Evolutionary conservation across 2,888 invertebrate species (phyloP), one percentile per base, ranked within the genome.

Genomic region (Bugulina stolonifera): DNA sequence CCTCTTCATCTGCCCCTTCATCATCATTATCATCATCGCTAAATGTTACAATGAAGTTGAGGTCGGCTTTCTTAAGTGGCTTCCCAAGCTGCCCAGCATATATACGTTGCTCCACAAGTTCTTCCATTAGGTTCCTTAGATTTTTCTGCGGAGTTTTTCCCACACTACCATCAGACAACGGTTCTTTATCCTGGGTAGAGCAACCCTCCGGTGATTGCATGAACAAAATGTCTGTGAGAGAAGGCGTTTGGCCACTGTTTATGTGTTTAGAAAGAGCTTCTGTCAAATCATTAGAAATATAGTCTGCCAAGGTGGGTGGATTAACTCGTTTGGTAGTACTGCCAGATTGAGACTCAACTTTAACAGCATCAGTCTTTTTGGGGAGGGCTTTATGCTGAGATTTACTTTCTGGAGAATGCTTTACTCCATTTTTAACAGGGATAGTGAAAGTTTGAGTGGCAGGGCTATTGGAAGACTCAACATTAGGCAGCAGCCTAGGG

Each of bases 1-100:
- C 23, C 23, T 5, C 23, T 57, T 57, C 57, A 3, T 57, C 57
- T n/a, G 14, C 5, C 57, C 23, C 23, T 57, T 57, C 23, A n/a
- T 43, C 43, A 43, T 43, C 18, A 10, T 43, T 18, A 29, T 64
- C 64, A 64, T 64, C 64, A 32, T 64, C 64, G 27, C 64, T 64
- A 32, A 64, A 64, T 64, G 64, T 64, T 14, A 64, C 64, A 22
- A 32, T 64, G 32, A 64, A 64, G 10, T 64, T 25, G 2, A 64
- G 27, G 32, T 64, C 32, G 14, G 64, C 29, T 32, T 64, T 64
- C 27, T 64, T 32, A 3, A 64, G 5, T 22, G 64, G 32, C 43
- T 43, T 43, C 5, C 57, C 57, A 25, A 5, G 5, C 5, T 5
- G 10, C 3, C 57, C 57, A 27, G 64, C 64, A 32, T 27, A 27